Percentiles rank a stretch among this genome's conserved stretches.
These are phyloP conservation scores for Hydrozoanthus tunicans DNA, from an alignment of 64 coral and sea anemone species.

Conservation along the genomic window DNA sequence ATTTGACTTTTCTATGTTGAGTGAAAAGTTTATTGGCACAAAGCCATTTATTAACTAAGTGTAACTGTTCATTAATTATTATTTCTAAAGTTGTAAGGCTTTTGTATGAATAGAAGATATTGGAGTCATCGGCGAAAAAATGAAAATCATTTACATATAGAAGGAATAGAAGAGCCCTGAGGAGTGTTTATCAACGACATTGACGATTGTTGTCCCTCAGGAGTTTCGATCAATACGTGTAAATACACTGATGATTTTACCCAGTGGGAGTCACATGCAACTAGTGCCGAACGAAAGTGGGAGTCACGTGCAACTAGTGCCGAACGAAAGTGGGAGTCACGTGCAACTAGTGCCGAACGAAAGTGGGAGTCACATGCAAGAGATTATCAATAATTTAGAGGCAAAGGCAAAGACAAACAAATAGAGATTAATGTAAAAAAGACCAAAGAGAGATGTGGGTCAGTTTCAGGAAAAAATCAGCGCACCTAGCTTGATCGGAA, in stretches of 20 bases:
- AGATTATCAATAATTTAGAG: too few species aligned
- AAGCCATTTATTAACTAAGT: too few species aligned
- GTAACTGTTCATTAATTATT: too few species aligned
- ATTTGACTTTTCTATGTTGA: too few species aligned
- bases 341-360: background rate
- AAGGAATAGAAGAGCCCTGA: too few species aligned
- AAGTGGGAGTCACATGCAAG: too few species aligned
- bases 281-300: background rate
- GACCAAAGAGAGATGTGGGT: constrained; percentile 40
- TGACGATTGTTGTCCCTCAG: constrained; percentile 1
- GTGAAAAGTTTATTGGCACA: too few species aligned
- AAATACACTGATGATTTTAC: constrained; percentile 60
- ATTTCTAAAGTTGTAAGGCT: too few species aligned
- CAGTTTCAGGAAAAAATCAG: background rate
- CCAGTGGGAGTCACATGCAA: constrained; percentile 20
- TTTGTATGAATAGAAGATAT: too few species aligned
- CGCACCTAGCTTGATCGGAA: background rate
- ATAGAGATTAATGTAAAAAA: background rate
- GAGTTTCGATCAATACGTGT: background rate
- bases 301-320: too few species aligned
- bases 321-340: background rate
- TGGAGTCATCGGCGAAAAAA: too few species aligned
- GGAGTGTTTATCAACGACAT: constrained; percentile 26
- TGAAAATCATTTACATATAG: too few species aligned
- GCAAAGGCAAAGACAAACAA: background rate